Conservation (phyloP, 35 echinoderm and acorn worm genomes). For the Hemicentrotus pulcherrimus region DNA sequence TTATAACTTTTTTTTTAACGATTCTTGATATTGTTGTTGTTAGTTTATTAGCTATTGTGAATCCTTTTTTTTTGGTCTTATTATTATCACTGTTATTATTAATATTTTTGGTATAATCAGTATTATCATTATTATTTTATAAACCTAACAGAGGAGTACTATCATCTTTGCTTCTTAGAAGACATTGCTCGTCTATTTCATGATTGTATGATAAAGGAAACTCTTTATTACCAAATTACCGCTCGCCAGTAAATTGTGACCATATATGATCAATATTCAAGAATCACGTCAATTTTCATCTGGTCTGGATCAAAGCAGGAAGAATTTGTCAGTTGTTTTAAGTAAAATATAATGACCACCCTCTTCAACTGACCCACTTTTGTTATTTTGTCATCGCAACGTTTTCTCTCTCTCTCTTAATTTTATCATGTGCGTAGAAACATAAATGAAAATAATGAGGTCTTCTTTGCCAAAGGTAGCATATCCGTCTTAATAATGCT, state of each 20-base stretch:
- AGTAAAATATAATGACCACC: too few species aligned
- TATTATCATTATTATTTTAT: background rate
- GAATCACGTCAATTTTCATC: background rate
- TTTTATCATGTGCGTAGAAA: background rate
- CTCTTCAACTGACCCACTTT: background rate
- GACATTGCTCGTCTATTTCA: background rate
- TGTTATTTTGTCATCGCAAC: background rate
- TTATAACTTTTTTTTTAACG: background rate
- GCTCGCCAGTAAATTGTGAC: background rate
- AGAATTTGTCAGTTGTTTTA: background rate
- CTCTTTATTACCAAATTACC: background rate
- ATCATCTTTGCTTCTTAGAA: too few species aligned
- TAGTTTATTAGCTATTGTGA: background rate
- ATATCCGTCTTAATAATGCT: too few species aligned
- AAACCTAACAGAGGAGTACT: too few species aligned
- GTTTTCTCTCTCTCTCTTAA: background rate
- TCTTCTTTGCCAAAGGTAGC: too few species aligned
- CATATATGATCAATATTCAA: background rate
- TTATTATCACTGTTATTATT: background rate
- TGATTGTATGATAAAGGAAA: background rate
- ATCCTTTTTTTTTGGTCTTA: too few species aligned
- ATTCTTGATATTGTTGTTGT: background rate
- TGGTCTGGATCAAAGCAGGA: background rate
- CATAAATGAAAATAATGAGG: too few species aligned
- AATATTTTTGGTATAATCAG: background rate